Conservation (phyloP, 2,113 vertebrate genomes). For the Xenopus laevis region DNA sequence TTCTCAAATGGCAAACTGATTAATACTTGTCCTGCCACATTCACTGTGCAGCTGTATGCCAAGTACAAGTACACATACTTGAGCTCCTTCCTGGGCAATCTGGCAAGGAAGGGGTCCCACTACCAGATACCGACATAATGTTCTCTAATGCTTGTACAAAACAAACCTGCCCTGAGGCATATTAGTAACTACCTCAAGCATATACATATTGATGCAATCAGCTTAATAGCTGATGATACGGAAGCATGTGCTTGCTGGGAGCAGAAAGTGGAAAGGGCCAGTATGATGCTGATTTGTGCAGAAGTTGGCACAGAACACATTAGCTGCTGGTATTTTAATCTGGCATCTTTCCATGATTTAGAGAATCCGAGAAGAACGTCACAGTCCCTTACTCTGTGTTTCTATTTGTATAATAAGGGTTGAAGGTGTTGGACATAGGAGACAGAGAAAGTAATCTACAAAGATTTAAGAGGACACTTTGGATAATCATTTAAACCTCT, state of each 20-base stretch:
- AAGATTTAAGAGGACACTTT: constrained; percentile 3
- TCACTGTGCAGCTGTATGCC: too few species aligned
- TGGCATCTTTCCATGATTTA: not conserved
- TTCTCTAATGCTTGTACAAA: constrained; percentile 6
- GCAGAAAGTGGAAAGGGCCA: constrained; percentile 5
- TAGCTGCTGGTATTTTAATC: not conserved
- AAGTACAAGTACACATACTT: too few species aligned
- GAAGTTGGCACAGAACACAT: not conserved
- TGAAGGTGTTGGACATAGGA: not conserved
- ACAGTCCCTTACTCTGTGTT: not conserved
- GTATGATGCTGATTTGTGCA: constrained; percentile 15
- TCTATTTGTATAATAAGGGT: not conserved
- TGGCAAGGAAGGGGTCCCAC: constrained; percentile 2
- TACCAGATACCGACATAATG: not conserved
- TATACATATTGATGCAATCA: constrained; percentile 30
- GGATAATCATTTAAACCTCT: constrained; percentile 25
- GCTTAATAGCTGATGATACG: constrained; percentile 8
- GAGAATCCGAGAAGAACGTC: not conserved
- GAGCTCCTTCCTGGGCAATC: not conserved
- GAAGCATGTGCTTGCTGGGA: constrained; percentile 1
- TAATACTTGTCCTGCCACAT: too few species aligned
- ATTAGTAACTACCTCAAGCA: constrained; percentile 11
- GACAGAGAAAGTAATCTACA: not conserved
- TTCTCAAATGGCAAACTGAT: too few species aligned
- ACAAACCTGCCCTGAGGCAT: constrained; percentile 12